A percentile compares a stretch with the other conserved stretches of the same genome.
These are phyloP conservation scores for Anthoscopus minutus DNA, from an alignment of 2,113 vertebrate genomes.

Conservation along the genomic window DNA sequence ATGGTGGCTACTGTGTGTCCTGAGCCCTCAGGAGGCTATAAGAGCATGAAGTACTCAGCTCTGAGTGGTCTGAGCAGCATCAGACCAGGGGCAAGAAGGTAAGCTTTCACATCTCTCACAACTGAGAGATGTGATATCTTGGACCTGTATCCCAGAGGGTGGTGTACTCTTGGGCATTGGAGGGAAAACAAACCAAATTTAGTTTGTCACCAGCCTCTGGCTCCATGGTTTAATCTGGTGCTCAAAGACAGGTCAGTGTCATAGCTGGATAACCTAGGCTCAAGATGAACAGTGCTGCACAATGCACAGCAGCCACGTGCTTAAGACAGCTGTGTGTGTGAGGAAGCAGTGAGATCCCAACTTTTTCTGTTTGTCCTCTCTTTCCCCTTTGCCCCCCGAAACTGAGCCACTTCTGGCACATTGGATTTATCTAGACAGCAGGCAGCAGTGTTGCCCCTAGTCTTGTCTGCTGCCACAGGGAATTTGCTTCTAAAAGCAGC, in stretches of 20 bases:
- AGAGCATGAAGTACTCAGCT: neutral
- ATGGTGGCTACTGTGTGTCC: neutral
- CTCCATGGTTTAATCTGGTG: neutral
- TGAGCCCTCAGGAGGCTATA: neutral
- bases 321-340: neutral
- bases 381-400: neutral
- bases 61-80: neutral
- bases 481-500: neutral
- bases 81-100: neutral
- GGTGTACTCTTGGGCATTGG: accelerated
- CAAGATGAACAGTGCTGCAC: neutral
- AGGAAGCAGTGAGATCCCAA: neutral
- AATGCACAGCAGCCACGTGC: neutral
- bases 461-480: neutral
- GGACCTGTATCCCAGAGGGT: neutral
- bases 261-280: neutral
- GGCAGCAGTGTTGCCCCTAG: neutral
- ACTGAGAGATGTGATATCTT: neutral
- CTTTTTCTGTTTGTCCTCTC: neutral
- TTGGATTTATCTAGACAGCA: neutral
- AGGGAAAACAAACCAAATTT: neutral
- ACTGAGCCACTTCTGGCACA: neutral
- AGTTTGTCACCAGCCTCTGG: neutral
- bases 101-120: no score
- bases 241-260: neutral